These are phyloP conservation scores for Lindbergichthys nudifrons DNA, from an alignment of 2,797 vertebrate species.

Conservation along the genomic window DNA sequence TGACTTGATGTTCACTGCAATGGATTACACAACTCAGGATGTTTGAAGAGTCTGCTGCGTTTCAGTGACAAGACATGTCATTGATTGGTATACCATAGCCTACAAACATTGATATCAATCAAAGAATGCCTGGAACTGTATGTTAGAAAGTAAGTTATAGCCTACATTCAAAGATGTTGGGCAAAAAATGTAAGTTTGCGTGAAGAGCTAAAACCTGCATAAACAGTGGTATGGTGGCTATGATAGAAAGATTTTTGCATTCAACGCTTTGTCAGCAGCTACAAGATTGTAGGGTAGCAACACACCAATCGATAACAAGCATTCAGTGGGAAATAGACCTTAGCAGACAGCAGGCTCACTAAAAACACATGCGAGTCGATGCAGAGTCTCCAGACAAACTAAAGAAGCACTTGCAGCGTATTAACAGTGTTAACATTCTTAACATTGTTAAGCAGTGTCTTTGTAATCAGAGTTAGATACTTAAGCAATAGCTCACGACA, in stretches of 20 bases:
- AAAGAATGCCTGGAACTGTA: background rate
- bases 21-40: background rate
- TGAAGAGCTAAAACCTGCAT: constrained; percentile 27
- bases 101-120: background rate
- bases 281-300: constrained; percentile 45
- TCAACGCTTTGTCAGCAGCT: background rate
- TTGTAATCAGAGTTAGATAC: constrained; percentile 10
- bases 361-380: constrained; percentile 78
- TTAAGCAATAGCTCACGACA: too few species aligned
- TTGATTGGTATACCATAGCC: background rate
- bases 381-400: constrained; percentile 81
- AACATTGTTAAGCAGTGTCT: constrained; percentile 5
- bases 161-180: background rate
- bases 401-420: constrained; percentile 75
- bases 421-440: too few species aligned
- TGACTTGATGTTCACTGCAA: background rate
- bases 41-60: background rate
- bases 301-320: constrained; percentile 61
- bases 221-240: constrained; percentile 33
- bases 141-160: background rate
- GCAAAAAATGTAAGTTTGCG: background rate
- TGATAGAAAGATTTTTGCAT: constrained; percentile 47
- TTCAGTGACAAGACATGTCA: background rate
- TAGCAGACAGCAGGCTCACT: constrained; percentile 38
- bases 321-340: constrained; percentile 29